Base-by-base conservation (phyloP, 2,797 vertebrate genomes). In the Gallinago stenura region DNA sequence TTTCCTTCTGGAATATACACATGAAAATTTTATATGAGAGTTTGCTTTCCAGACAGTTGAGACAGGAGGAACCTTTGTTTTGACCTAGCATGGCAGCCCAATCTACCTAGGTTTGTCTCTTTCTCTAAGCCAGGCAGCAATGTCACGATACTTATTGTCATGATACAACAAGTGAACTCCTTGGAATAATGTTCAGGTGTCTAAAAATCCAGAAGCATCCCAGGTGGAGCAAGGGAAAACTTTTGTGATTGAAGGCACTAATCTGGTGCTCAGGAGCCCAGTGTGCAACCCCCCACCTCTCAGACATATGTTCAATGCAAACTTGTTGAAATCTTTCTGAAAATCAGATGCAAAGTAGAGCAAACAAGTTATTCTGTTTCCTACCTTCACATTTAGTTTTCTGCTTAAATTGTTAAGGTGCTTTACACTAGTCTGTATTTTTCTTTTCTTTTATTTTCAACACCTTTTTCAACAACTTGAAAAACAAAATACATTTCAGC, bases 11-110 rank as follows among this genome's bases (percentile, higher is more conserved):
- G 61, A 50, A 65, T 75, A 56, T 28, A 7, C 10, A 12, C 7
- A 0, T 15, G 30, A 50, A 33, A 35, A 8, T 50, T 3, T 21
- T 21, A n/a, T 20, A 31, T 20, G 21, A 0, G 5, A 25, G 10
- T 61, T 85, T 37, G 7, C 9, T 83, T 73, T 76, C 71, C 21
- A 10, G 39, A 1, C 12, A 20, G 18, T 1, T 16, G 61, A 62
- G 68, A n/a, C 5, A 12, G 8, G 51, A 39, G 72, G 45, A 50
- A 46, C 9, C 22, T 46, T 86, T 35, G 15, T 53, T 83, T 54
- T 43, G 66, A 13, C 7, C 39, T 15, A 19, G 61, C 5, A 3
- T 5, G 35, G 57, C 58, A 83, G 51, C 30, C 17, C 33, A 1
- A 0, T 15, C 33, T 61, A 4, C 37, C 18, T 39, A 37, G n/a